Evolutionary conservation across 2,113 vertebrate species (phyloP).

Genomic region (Coptodon bakossiorum): DNA sequence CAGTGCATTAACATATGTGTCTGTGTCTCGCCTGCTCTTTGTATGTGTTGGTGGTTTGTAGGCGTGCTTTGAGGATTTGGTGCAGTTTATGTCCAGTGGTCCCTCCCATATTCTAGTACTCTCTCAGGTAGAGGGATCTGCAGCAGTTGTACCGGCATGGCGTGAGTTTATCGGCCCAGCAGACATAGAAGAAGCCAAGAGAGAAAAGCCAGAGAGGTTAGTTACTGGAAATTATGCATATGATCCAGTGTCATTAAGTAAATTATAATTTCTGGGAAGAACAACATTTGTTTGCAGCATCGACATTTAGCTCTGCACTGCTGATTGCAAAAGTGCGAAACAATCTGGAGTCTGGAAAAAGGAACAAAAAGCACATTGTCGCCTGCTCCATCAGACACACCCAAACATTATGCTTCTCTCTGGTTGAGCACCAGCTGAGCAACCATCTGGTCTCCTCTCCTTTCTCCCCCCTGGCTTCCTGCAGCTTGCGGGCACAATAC

Average conservation of each 20-base stretch:
- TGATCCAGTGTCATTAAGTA: neutral
- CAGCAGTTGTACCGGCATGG: conserved; percentile 73
- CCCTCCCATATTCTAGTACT: conserved; percentile 78
- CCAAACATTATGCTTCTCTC: conserved; percentile 58
- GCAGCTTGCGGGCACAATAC: conserved; percentile 82
- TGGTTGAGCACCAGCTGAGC: conserved; percentile 59
- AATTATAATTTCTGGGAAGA: neutral
- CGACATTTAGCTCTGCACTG: neutral
- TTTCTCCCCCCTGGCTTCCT: conserved; percentile 34
- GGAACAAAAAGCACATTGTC: conserved; percentile 37
- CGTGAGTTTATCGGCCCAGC: conserved; percentile 75
- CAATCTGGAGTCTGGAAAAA: conserved; percentile 21
- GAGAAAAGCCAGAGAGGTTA: conserved; percentile 77
- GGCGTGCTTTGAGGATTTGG: conserved; percentile 76
- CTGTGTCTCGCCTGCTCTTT: neutral
- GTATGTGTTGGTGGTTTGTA: conserved; percentile 36
- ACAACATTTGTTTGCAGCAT: neutral
- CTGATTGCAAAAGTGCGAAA: conserved; percentile 12
- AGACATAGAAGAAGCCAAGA: conserved; percentile 74
- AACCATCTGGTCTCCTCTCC: conserved; percentile 68
- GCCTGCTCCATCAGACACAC: conserved; percentile 51
- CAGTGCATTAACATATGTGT: neutral
- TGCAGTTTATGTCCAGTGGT: conserved; percentile 81
- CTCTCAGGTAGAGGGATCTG: conserved; percentile 62
- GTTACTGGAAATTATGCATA: neutral